These are phyloP conservation scores for Thinocorus orbignyianus DNA, from an alignment of 2,113 vertebrate species.

Conservation along the genomic window DNA sequence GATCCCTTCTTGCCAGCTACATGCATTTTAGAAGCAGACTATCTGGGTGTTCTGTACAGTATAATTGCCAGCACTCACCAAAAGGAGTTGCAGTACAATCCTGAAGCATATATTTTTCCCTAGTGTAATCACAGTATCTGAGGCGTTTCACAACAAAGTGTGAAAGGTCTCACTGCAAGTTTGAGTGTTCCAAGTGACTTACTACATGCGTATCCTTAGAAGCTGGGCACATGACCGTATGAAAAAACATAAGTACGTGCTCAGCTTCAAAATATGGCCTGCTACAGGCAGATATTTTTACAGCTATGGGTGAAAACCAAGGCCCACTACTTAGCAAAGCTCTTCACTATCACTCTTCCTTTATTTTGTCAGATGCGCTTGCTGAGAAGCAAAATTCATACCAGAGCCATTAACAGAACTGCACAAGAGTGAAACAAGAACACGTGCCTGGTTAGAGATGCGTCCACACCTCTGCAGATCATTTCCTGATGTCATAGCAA, in stretches of 20 bases:
- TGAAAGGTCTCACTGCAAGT: not conserved
- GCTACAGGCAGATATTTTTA: not conserved
- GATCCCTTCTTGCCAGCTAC: not conserved
- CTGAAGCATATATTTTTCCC: not conserved
- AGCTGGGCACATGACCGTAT: fast-evolving
- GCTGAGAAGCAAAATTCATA: not conserved
- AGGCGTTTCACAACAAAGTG: not conserved
- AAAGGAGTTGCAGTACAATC: not conserved
- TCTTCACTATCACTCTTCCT: not conserved
- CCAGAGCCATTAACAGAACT: not conserved
- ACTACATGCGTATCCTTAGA: fast-evolving
- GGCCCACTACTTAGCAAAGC: not conserved
- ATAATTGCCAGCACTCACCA: not conserved
- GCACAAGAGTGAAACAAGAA: not conserved
- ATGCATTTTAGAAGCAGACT: not conserved
- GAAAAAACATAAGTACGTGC: fast-evolving
- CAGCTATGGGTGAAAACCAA: not conserved
- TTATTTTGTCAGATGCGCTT: not conserved
- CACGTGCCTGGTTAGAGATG: slow-evolving; percentile 90
- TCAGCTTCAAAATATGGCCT: fast-evolving
- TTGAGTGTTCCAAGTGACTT: not conserved
- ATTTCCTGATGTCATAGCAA: slow-evolving; percentile 90
- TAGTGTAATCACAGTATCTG: not conserved
- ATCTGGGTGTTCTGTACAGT: fast-evolving
- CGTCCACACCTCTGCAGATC: slow-evolving; percentile 96